Evolutionary conservation across 2,113 vertebrate species (phyloP).

Genomic region (Melanerpes formicivorus): DNA sequence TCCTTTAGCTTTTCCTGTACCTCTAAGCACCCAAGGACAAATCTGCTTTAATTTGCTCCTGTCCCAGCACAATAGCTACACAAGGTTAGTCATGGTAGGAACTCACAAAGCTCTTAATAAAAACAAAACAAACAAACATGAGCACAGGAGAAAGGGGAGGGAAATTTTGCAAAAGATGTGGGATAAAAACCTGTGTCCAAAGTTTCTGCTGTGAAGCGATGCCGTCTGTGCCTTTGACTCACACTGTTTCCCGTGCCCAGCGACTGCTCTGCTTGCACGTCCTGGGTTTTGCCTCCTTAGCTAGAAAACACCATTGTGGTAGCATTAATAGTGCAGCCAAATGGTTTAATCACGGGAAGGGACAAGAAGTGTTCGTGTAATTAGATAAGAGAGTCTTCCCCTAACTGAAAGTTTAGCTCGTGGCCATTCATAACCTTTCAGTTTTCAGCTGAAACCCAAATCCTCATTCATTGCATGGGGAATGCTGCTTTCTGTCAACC

Average conservation of each 20-base stretch:
- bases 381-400: background rate
- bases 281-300: background rate
- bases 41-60: background rate
- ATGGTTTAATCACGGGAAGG: background rate
- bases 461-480: background rate
- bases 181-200: background rate
- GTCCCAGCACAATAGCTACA: background rate
- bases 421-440: constrained; percentile 34
- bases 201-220: background rate
- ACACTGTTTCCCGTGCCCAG: background rate
- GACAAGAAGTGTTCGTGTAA: background rate
- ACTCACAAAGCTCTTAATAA: background rate
- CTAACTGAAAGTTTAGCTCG: constrained; percentile 11
- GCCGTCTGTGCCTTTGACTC: background rate
- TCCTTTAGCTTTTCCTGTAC: background rate
- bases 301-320: background rate
- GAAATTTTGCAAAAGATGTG: background rate
- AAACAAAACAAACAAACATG: background rate
- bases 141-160: background rate
- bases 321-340: background rate
- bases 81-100: background rate
- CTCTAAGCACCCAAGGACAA: background rate
- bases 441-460: constrained; percentile 40
- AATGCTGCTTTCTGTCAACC: background rate
- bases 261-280: background rate